Percentiles rank a stretch among this genome's conserved stretches.
Evolutionary conservation across 2,113 vertebrate species (phyloP).

Genomic region (Odocoileus virginianus): DNA sequence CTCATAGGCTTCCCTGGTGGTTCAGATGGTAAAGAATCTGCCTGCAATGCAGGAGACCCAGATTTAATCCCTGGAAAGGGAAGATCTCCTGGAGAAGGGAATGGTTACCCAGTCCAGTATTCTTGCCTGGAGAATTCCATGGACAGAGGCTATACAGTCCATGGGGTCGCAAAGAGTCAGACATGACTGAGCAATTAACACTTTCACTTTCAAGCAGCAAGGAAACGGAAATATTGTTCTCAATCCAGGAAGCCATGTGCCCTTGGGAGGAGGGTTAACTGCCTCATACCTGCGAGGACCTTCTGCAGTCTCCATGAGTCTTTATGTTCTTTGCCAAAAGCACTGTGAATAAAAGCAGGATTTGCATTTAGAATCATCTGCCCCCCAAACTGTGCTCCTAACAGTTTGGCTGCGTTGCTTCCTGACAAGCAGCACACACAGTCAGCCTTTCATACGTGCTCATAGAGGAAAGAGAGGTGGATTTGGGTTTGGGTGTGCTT

Average conservation of each 20-base stretch:
- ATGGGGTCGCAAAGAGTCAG: background rate
- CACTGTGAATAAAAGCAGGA: background rate
- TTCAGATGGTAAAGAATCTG: background rate
- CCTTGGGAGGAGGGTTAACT: background rate
- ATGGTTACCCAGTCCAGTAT: background rate
- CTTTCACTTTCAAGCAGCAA: background rate
- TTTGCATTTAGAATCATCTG: background rate
- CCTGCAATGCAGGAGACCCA: background rate
- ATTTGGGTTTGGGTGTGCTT: background rate
- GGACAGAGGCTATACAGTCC: background rate
- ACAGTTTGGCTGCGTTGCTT: background rate
- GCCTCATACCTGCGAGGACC: rapidly evolving
- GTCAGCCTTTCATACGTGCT: background rate
- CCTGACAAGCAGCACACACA: rapidly evolving
- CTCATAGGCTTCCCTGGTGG: background rate
- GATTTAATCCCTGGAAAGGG: background rate
- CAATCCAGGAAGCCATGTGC: background rate
- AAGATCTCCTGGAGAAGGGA: background rate
- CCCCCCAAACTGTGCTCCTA: background rate
- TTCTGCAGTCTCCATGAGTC: background rate
- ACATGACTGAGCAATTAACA: background rate
- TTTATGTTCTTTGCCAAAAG: background rate
- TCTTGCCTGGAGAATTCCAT: background rate
- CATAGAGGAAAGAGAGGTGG: rapidly evolving
- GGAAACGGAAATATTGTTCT: background rate